Evolutionary conservation across 2,888 invertebrate species (phyloP), one percentile per base, ranked within the genome.

Genomic region (Parascotia fuliginaria): DNA sequence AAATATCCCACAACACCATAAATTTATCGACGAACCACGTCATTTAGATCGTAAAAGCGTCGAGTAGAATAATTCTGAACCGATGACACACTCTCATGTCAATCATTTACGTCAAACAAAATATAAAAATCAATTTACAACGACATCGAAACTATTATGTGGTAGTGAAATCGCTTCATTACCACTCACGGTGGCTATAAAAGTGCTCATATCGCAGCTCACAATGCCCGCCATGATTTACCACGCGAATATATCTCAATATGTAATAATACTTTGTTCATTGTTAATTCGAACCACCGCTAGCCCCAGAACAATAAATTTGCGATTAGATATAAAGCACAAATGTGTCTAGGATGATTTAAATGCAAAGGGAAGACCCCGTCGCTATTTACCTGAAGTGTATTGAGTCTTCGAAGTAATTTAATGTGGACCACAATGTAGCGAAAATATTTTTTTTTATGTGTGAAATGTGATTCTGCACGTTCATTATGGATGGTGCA

Each of bases 21-120:
- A 87, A 89, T 89, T 85, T 85, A 87, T 85, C 81, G 77, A 55
- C 68, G 75, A 64, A 69, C 74, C 81, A 76, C 80, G 83, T 90
- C 89, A 79, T 77, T 77, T 61, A 87, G 79, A 50, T 82, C 81
- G 78, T 92, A 89, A 90, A 89, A 75, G 72, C 79, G 74, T 85
- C 84, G 42, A 40, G 58, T 70, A 55, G 68, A 67, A 70, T 65
- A 70, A 72, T 62, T 67, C 66, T 63, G 66, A 77, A 70, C 48
- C 47, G 34, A 58, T 59, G 43, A 54, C 57, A 52, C 49, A 75
- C 77, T 81, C 83, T 80, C 86, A 85, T 85, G 90, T 92, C 92
- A 91, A 92, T 92, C 90, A 90, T 83, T 84, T 79, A 80, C 70
- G 92, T 92, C 92, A 92, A 92, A 92, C 92, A 92, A 92, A 92